These are phyloP conservation scores for Augochlora pura DNA, from an alignment of 1,140 invertebrate genomes.

Conservation along the genomic window DNA sequence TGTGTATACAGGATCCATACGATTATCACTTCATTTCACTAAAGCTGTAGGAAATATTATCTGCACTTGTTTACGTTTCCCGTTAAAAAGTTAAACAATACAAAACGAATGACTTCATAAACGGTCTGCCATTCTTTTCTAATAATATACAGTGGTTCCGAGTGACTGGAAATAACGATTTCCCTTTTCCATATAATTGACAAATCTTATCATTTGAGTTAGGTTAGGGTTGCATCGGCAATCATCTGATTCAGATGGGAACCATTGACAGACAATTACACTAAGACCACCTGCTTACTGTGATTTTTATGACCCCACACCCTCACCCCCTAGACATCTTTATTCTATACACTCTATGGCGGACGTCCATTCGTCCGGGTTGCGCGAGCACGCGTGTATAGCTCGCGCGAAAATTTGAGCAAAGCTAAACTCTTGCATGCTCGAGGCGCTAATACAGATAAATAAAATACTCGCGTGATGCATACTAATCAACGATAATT, in stretches of 20 bases:
- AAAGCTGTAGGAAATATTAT: slow-evolving; percentile 6
- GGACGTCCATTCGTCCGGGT: background rate
- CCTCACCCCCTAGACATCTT: background rate
- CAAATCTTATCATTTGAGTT: slow-evolving; percentile 26
- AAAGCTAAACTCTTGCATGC: too few relatives aligned
- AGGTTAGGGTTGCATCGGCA: slow-evolving; percentile 45
- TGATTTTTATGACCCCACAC: background rate
- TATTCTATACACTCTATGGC: background rate
- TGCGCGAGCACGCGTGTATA: background rate
- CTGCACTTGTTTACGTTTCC: slow-evolving; percentile 6
- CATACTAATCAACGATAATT: too few relatives aligned
- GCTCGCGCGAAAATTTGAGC: background rate
- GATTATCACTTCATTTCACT: slow-evolving; percentile 20
- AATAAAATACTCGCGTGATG: too few relatives aligned
- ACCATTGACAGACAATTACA: slow-evolving; percentile 11
- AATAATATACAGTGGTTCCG: background rate
- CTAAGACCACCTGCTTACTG: background rate
- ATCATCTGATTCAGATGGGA: slow-evolving; percentile 28
- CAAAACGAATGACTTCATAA: slow-evolving; percentile 24
- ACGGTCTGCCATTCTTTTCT: background rate
- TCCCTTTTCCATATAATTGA: slow-evolving; percentile 17
- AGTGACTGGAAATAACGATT: background rate
- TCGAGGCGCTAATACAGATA: too few relatives aligned
- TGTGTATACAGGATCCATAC: slow-evolving; percentile 1
- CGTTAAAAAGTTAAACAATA: background rate